phyloP scores from a whole-genome alignment of 2,888 invertebrate species.

The Thecocarcelia acutangulata region DNA sequence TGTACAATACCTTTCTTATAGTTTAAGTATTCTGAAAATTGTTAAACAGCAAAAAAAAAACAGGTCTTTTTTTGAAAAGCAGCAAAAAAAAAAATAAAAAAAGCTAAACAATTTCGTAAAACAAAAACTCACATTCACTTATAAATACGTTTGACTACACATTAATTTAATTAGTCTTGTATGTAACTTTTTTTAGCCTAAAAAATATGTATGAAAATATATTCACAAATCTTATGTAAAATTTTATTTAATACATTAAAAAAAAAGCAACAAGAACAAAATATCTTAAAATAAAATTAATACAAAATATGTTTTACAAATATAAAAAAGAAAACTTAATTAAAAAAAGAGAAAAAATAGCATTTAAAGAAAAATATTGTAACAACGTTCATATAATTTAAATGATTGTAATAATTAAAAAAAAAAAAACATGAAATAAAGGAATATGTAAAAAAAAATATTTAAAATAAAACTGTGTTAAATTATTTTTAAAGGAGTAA shows the following conservation, averaged over 20 bases:
- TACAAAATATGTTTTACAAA: constrained; percentile 56
- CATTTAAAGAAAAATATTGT: constrained; percentile 54
- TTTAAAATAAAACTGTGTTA: constrained; percentile 8
- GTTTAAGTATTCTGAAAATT: too few relatives aligned
- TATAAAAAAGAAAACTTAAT: constrained; percentile 43
- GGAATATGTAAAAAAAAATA: constrained; percentile 66
- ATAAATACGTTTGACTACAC: constrained; percentile 1
- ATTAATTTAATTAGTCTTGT: constrained; percentile 42
- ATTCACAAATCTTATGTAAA: constrained; percentile 52
- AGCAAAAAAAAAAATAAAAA: constrained; percentile 39
- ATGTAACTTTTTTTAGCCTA: constrained; percentile 60
- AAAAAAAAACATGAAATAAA: constrained; percentile 64
- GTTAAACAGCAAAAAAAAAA: neutral
- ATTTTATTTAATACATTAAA: constrained; percentile 55
- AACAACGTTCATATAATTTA: constrained; percentile 68
- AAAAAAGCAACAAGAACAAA: constrained; percentile 41
- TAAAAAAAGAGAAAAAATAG: constrained; percentile 55
- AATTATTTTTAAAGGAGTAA: too few relatives aligned
- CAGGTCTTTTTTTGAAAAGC: constrained; percentile 32
- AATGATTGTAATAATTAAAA: constrained; percentile 67
- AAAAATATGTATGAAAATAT: constrained; percentile 42
- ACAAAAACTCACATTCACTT: neutral
- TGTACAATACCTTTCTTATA: too few relatives aligned
- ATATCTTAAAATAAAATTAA: constrained; percentile 50
- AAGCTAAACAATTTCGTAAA: constrained; percentile 33